Evolutionary conservation across 2,797 vertebrate genomes (phyloP), one percentile per base, ranked within the genome.

Genomic region (Sebastes cheni): DNA sequence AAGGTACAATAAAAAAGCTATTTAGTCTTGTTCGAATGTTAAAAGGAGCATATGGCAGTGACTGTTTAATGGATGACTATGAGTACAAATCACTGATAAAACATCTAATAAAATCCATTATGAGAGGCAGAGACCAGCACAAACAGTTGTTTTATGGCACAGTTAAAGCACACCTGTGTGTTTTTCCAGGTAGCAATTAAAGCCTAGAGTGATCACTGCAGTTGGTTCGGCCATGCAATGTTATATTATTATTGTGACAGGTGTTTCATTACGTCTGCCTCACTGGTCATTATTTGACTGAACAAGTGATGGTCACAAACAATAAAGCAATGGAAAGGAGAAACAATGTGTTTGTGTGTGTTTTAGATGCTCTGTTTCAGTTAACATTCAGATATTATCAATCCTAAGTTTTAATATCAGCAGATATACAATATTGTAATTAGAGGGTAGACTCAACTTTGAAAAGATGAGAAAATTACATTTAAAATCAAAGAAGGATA

Each of bases 81-180:
- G 74, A 59, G 65, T 42, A 58, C 16, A 65, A 56, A 70, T 59
- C 72, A 50, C 55, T 56, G 62, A 87, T 89, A 81, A 86, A 72
- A 72, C 60, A 73, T 79, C 61, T 60, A 68, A 65, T 67, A 67
- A 84, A 80, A 52, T 80, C 77, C 59, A 84, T 80, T 83, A 86
- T 86, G 62, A 77, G 65, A 34, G 20, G 69, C 83, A 77, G 25
- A 54, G 54, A 62, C 20, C 60, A 70, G 42, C 70, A 78, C 59
- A 75, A 82, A 83, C 77, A 67, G 79, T 55, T 77, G 87, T 85
- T 94, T 94, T 92, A 93, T 89, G 80, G 54, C 80, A 18, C 65
- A 62, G 58, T 82, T 71, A 86, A 86, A 86, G 67, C 50, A 81
- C 84, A 87, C 85, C 86, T 89, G 86, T 77, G 76, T 75, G 80